Evolutionary conservation across 2,888 invertebrate species (phyloP), one percentile per base, ranked within the genome.

Genomic region (Acronicta psi): DNA sequence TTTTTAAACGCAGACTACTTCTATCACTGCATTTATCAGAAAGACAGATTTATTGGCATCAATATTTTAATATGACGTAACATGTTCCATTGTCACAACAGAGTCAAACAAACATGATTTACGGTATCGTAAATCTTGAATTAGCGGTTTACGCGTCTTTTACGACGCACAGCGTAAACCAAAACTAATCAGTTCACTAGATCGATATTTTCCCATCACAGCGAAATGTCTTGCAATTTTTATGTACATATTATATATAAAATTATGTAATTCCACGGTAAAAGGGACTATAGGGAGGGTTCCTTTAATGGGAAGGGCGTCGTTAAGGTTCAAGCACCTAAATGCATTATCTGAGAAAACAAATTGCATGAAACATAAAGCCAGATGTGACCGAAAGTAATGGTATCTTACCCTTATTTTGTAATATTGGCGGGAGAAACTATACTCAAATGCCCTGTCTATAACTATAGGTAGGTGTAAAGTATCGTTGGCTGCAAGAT

Each of bases 111-210:
- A 74, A 77, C 76, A 73, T 86, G 84, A 91, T 91, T 89, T 90
- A 91, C 79, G 80, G 73, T 74, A 77, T 81, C 87, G 82, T 92
- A 92, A 91, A 91, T 91, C 84, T 85, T 81, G 84, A 88, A 91
- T 91, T 90, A 89, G 90, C 79, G 78, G 77, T 82, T 84, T 80
- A 86, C 75, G 81, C 62, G 70, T 65, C 65, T 84, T 90, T 91
- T 90, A 91, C 81, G 80, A 79, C 69, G 59, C 61, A 70, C 79
- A 81, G 76, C 82, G 82, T 69, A 85, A 87, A 83, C 83, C 87
- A 78, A 76, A 90, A 88, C 90, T 90, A 91, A 91, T 91, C 89
- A 88, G 85, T 77, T 79, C 69, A 62, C 75, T 74, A 77, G 72
- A 80, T 85, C 85, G 76, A 80, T 75, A 69, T 60, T 59, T 87